Evolutionary conservation across 1,140 invertebrate genomes (phyloP), one percentile per base, ranked within the genome.

Genomic region (Andrena cerasifolii): DNA sequence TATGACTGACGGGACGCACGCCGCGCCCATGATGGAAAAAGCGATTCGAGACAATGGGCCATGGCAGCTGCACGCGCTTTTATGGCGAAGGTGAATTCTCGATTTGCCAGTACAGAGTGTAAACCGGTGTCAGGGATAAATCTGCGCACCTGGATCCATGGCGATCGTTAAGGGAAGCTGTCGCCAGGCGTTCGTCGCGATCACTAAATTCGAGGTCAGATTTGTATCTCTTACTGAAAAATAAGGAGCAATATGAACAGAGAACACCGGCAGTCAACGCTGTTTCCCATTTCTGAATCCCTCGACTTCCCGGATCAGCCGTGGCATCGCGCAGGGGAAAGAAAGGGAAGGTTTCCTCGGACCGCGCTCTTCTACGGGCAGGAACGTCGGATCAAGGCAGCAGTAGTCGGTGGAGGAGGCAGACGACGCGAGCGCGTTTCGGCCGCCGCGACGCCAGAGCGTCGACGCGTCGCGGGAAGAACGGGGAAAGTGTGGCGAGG

Each of bases 301-400:
- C 56, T 33, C 31, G 2, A 59, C 33, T 36, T 36, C 56, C 56
- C 18, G 12, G 5, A 3, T 4, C n/a, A n/a, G n/a, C n/a, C n/a
- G n/a, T n/a, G n/a, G n/a, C n/a, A n/a, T n/a, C n/a, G n/a, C n/a
- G n/a, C n/a, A 31, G 21, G 14, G 43, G 31, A 2, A 24, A 33
- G 47, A 51, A 21, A 21, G 62, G 10, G 63, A 45, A 65, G n/a
- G 4, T 40, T 10, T 10, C 18, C 24, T 26, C 77, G 73, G 89
- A 90, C 84, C 88, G 86, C 90, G 87, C 92, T 93, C 90, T 91
- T 93, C 90, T 91, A 90, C 78, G 80, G 63, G 81, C 83, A 77
- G 56, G 79, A 72, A 79, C 78, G 16, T 24, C 36, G 87, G 88
- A 92, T 90, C 91, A 92, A 91, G 91, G 90, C 85, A 91, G 82